These are phyloP conservation scores for Acinonyx jubatus DNA, from an alignment of 2,113 vertebrate species.

Conservation along the genomic window DNA sequence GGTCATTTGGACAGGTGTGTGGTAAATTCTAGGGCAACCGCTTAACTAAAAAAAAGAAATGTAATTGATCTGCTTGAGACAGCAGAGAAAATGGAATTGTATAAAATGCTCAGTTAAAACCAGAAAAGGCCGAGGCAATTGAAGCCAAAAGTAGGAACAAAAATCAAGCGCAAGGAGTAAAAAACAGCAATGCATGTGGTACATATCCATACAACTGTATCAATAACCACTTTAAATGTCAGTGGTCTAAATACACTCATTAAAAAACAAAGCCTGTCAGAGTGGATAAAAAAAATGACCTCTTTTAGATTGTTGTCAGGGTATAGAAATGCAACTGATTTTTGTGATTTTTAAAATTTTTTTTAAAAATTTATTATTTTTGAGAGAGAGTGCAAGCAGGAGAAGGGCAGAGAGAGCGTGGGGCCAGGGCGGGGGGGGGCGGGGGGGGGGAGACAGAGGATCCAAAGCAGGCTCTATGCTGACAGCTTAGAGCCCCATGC, in stretches of 20 bases:
- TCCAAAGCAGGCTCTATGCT: too few species aligned
- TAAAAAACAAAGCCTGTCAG: not conserved
- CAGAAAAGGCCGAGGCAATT: not conserved
- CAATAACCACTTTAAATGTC: not conserved
- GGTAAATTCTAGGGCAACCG: not conserved
- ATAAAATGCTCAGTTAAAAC: not conserved
- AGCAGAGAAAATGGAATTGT: not conserved
- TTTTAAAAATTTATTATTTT: too few species aligned
- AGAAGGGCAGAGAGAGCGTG: too few species aligned
- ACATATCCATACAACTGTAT: not conserved
- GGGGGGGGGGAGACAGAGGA: too few species aligned
- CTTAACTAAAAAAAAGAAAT: not conserved
- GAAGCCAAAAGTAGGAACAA: not conserved
- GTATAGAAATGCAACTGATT: not conserved
- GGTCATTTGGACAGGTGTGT: not conserved
- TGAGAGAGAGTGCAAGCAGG: too few species aligned
- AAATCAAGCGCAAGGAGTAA: not conserved
- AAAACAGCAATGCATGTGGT: not conserved
- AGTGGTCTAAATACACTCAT: not conserved
- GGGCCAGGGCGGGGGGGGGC: too few species aligned
- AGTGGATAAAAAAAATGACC: not conserved
- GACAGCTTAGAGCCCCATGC: too few species aligned
- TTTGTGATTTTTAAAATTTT: not conserved
- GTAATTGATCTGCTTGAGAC: not conserved
- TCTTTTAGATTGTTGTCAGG: not conserved